Base-by-base conservation (phyloP, 2,888 invertebrate species). In the Punctoribates punctum region DNA sequence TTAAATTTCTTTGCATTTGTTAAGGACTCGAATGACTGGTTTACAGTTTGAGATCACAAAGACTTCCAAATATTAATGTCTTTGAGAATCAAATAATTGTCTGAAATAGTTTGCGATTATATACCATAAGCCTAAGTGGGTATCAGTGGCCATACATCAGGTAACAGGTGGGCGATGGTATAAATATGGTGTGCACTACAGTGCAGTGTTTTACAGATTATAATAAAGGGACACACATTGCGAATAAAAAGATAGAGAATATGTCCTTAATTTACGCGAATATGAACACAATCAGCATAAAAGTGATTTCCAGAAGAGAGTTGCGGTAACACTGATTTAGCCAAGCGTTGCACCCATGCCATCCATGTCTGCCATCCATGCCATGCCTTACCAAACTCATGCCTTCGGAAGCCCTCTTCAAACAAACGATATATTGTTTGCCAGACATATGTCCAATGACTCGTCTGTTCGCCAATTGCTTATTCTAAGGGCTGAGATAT, bases 141-240 rank as follows among this genome's bases (percentile, higher is more conserved):
- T 42, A 42, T 34, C 13, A 27, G 62, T 62, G 15, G 27, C 34
- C 15, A 29, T 15, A 20, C 25, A 9, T 62, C 29, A 67, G 65
- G 48, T 25, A 72, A 72, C 72, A 72, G 72, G 72, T 72, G 72
- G 72, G 27, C 46, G 72, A 72, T 48, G 25, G 72, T 20, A 38
- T 42, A 67, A 29, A 46, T 23, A 38, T 15, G 13, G 42, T 27
- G 25, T 6, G 25, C 17, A 62, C 1, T 20, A 15, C 48, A 4
- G 34, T 34, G 17, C 38, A 25, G 48, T 13, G 72, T 38, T 67
- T 72, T 72, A 72, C 46, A 23, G 8, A 38, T 11, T 67, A 38
- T 67, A 38, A 34, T 38, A 38, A 34, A 67, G 29, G 17, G 62
- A 27, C 65, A 48, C 48, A 46, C 15, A 46, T 72, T 38, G 48